Base-by-base conservation (phyloP, 1,140 invertebrate species). In the Parasteatoda tepidariorum region DNA sequence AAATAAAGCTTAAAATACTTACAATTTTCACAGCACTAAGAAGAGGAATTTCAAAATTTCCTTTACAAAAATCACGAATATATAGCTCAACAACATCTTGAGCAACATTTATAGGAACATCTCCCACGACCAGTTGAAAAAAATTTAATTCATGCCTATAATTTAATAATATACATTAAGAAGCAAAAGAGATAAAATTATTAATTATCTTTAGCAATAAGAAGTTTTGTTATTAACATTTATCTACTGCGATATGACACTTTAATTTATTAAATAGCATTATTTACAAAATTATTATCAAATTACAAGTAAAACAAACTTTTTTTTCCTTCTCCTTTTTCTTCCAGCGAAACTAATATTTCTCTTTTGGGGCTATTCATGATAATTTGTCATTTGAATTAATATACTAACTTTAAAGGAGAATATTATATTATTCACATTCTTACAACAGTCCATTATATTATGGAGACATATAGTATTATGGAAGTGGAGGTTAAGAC, bases 1-100 rank as follows among this genome's bases (percentile, higher is more conserved):
- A 2, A 48, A 18, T 6, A 54, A 26, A 41, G n/a, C n/a, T n/a
- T n/a, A n/a, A n/a, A 38, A 33, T 38, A 87, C 88, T 89, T 90
- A 93, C 93, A 85, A 92, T 92, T 90, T 96, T 93, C 4, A 97
- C 89, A 62, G 91, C 90, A 5, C 89, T 88, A 33, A 96, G 90
- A 86, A 95, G 93, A 0, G 94, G 94, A 15, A 92, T 92, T 90
- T 96, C 94, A 90, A 96, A 96, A 84, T 93, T 94, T 68, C 94
- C 94, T 87, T 94, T 93, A 87, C 95, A 97, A 0, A 92, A 92
- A 85, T 92, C 92, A 86, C 92, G 92, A 9, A 97, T 93, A 86
- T 97, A 93, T 86, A 91, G 91, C 88, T 94, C 92, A 68, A 97
- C 96, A 86, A 93, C 92, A 84, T 93, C 89, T 87, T 96, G 94